These are phyloP conservation scores for Urocyon cinereoargenteus DNA, from an alignment of 2,797 vertebrate species.

Conservation along the genomic window DNA sequence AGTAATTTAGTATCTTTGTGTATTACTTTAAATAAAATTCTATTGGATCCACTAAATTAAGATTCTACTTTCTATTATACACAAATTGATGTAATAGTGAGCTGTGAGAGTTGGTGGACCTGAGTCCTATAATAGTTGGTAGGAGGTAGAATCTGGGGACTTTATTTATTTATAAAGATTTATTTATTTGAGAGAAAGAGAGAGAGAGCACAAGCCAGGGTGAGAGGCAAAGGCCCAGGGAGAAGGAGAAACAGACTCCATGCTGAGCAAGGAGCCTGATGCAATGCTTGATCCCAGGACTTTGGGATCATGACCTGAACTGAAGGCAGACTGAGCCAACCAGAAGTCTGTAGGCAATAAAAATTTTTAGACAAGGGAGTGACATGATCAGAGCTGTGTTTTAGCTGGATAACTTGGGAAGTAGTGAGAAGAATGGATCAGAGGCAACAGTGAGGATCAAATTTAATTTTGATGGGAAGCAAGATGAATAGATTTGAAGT, in stretches of 20 bases:
- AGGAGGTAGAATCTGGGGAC: not conserved
- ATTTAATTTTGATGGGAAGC: constrained; percentile 22
- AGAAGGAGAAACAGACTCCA: not conserved
- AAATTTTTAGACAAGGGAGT: constrained; percentile 5
- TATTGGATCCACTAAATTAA: not conserved
- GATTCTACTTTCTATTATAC: not conserved
- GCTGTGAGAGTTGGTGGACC: not conserved
- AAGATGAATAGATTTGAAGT: not conserved
- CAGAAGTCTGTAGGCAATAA: not conserved
- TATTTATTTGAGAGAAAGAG: not conserved
- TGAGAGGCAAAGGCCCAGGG: not conserved
- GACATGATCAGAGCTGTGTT: not conserved
- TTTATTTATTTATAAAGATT: not conserved
- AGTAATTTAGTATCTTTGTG: not conserved
- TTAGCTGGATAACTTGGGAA: not conserved
- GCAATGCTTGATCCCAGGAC: not conserved
- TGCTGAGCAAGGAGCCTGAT: not conserved
- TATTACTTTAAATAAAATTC: constrained; percentile 14
- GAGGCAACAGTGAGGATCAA: not conserved
- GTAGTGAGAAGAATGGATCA: not conserved
- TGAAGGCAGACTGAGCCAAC: not conserved
- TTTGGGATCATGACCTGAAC: not conserved
- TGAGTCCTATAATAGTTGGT: not conserved
- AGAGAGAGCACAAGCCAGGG: not conserved
- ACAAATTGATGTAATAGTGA: not conserved